Evolutionary conservation across 2,888 invertebrate genomes (phyloP).

Genomic region (Galeruca laticollis): DNA sequence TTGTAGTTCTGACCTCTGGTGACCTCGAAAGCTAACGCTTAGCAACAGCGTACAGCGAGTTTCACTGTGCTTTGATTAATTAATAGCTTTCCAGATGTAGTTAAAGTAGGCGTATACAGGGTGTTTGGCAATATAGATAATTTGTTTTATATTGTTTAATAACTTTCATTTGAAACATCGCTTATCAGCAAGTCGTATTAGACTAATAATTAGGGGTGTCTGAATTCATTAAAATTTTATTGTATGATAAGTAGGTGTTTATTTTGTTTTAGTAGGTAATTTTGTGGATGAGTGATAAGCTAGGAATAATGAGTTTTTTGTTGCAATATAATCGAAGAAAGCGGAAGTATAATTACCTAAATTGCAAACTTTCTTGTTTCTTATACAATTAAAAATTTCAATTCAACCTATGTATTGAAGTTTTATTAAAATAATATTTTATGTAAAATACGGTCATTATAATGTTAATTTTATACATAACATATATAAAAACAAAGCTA

Average conservation of each 20-base stretch:
- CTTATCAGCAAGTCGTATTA: too few relatives aligned
- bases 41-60: slow-evolving; percentile 44
- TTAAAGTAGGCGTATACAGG: slow-evolving; percentile 36
- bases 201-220: too few relatives aligned
- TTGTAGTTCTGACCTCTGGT: slow-evolving; percentile 45
- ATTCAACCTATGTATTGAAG: neutral
- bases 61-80: slow-evolving; percentile 43
- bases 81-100: slow-evolving; percentile 42
- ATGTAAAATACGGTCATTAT: neutral
- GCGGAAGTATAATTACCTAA: neutral
- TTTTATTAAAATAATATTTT: neutral
- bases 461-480: slow-evolving; percentile 17
- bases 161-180: too few relatives aligned
- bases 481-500: slow-evolving; percentile 32
- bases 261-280: too few relatives aligned
- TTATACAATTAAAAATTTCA: neutral
- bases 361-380: neutral
- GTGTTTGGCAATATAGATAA: slow-evolving; percentile 13
- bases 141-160: slow-evolving; percentile 6
- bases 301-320: too few relatives aligned
- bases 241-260: too few relatives aligned
- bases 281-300: too few relatives aligned
- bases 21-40: slow-evolving; percentile 49
- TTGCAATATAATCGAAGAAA: too few relatives aligned
- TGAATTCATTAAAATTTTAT: too few relatives aligned